Evolutionary conservation across 92 coral and sea anemone species (phyloP).

Genomic region (Actinernus sp.): DNA sequence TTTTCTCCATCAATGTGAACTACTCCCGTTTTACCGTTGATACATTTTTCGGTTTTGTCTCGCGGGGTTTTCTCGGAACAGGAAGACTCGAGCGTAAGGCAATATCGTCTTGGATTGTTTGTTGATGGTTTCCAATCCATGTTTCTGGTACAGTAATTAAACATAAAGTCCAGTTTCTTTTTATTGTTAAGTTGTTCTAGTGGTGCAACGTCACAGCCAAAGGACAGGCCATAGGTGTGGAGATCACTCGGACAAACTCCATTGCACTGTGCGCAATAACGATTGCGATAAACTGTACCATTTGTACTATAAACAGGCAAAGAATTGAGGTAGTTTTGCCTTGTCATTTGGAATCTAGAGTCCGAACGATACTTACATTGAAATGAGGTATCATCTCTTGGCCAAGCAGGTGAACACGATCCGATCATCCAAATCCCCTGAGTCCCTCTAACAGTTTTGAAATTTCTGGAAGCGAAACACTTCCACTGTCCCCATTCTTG

Average conservation of each 20-base stretch:
- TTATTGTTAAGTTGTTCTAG: slow-evolving; percentile 6
- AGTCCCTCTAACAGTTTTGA: neutral
- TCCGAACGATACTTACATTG: slow-evolving; percentile 5
- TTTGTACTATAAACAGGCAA: slow-evolving; percentile 43
- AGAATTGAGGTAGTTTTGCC: slow-evolving; percentile 8
- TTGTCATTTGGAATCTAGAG: slow-evolving; percentile 8
- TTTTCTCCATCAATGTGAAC: slow-evolving; percentile 1
- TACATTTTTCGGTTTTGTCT: neutral
- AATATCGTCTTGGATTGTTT: neutral
- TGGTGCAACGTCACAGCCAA: slow-evolving; percentile 25
- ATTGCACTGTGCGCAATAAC: slow-evolving; percentile 55
- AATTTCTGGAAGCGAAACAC: neutral
- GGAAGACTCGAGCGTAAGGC: neutral
- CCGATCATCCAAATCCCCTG: slow-evolving; percentile 55
- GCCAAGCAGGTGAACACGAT: slow-evolving; percentile 28
- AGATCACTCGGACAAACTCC: slow-evolving; percentile 1
- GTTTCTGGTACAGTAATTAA: slow-evolving; percentile 14
- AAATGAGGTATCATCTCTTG: slow-evolving; percentile 12
- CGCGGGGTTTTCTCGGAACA: neutral
- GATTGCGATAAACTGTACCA: slow-evolving; percentile 52
- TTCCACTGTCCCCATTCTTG: neutral
- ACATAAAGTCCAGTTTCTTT: slow-evolving; percentile 9
- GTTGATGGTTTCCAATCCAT: neutral
- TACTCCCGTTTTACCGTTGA: neutral
- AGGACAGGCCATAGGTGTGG: slow-evolving; percentile 1